Conservation (phyloP, 2,888 invertebrate species). For the Calameuta idolon region DNA sequence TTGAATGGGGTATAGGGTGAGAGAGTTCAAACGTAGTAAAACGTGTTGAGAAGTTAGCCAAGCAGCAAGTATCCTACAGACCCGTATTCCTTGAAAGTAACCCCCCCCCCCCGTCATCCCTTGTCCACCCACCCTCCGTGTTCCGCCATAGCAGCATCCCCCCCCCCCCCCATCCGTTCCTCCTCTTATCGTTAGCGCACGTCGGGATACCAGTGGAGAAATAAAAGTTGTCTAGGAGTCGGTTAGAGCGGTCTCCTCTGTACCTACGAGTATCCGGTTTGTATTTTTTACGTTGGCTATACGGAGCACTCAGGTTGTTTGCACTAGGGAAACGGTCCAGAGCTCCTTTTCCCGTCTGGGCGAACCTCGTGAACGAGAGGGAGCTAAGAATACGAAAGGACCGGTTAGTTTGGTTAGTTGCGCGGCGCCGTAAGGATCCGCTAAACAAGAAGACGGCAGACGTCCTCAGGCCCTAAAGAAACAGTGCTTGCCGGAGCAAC, state of each 20-base stretch:
- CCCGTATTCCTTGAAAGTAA: conserved; percentile 15
- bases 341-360: conserved; percentile 31
- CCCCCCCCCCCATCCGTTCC: conserved; percentile 15
- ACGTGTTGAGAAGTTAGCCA: conserved; percentile 38
- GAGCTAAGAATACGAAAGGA: not conserved
- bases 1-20: conserved; percentile 3
- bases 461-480: too few species aligned
- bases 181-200: conserved; percentile 49
- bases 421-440: too few species aligned
- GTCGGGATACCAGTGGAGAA: conserved; percentile 42
- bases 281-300: conserved; percentile 51
- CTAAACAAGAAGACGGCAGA: too few species aligned
- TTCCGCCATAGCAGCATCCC: conserved; percentile 12
- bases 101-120: not conserved
- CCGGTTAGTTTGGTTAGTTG: too few species aligned
- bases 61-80: conserved; percentile 33
- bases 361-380: conserved; percentile 20
- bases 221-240: conserved; percentile 50
- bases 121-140: conserved; percentile 5
- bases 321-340: conserved; percentile 24
- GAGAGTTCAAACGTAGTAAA: conserved; percentile 29
- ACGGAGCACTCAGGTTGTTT: conserved; percentile 42
- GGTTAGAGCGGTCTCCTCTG: conserved; percentile 11
- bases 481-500: too few species aligned
- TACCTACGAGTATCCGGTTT: conserved; percentile 38